Percentiles rank a stretch among this genome's conserved stretches.
These are phyloP conservation scores for Metridium senile DNA, from an alignment of 92 coral and sea anemone genomes.

Conservation along the genomic window DNA sequence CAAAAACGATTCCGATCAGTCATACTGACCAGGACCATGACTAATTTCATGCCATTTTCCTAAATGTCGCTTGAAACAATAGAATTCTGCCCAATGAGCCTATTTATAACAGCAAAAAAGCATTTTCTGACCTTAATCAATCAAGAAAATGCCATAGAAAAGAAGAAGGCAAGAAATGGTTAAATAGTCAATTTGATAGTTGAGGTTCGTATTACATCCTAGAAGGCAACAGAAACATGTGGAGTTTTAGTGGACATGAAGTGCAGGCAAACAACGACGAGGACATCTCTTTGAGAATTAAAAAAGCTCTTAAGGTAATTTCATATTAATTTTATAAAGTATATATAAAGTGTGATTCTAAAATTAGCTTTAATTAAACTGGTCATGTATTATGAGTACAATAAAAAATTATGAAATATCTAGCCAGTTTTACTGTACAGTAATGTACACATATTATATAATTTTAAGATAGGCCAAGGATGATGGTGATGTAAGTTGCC, in stretches of 20 bases:
- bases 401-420: too few relatives aligned
- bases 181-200: background rate
- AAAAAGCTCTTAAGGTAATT: slow-evolving; percentile 18
- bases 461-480: slow-evolving; percentile 16
- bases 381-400: background rate
- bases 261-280: background rate
- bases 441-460: background rate
- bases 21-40: too few relatives aligned
- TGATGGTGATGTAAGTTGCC: slow-evolving; percentile 1
- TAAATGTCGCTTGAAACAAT: too few relatives aligned
- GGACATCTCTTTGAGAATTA: background rate
- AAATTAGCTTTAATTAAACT: background rate
- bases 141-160: slow-evolving; percentile 5
- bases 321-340: background rate
- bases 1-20: too few relatives aligned
- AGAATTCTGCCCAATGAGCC: too few relatives aligned
- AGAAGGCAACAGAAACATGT: background rate
- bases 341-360: background rate
- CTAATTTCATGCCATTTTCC: too few relatives aligned
- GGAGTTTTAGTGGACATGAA: background rate
- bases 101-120: background rate
- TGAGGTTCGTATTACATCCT: background rate
- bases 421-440: too few relatives aligned
- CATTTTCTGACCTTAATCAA: background rate
- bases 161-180: background rate